Evolutionary conservation across 2,888 invertebrate genomes (phyloP), one percentile per base, ranked within the genome.

Genomic region (Rhorus exstirpatorius): DNA sequence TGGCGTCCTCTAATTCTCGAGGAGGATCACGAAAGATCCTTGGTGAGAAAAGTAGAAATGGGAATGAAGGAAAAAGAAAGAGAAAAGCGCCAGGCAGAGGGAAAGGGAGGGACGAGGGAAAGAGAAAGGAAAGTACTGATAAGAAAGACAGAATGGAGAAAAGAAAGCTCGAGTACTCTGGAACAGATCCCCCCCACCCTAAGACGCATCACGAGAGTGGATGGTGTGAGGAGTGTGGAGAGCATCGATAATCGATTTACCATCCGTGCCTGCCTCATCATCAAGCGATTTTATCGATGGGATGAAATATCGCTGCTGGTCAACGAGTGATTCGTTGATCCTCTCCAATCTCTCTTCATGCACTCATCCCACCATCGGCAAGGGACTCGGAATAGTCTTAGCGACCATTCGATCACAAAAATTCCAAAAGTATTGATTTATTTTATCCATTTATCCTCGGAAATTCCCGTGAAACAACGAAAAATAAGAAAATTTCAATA

Each of bases 1-100:
- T 86, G 84, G 84, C 85, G 74, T 82, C 82, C 77, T 85, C 81
- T 87, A 87, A 88, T 88, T 88, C 83, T 83, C 53, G 55, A 67
- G 72, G 31, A 53, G 77, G 44, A 67, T 77, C 60, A 46, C 67
- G 44, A 67, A 55, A 53, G 58, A 58, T 19, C 21, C 31, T 21
- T 17, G 63, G 10, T 65, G 55, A 53, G 35, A n/a, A 63, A 49
- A 58, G 70, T 19, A 63, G 46, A 41, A 35, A 77, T 26, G 24
- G 41, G 8, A 44, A 46, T 53, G 31, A 26, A 24, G 46, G 26
- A 24, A 63, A 46, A 53, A 53, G 10, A 51, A n/a, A n/a, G 21
- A 17, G 24, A n/a, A 49, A 12, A 35, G 31, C 19, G 14, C 4
- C 3, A 21, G 63, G 26, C 17, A 31, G 31, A 31, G 53, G 12